phyloP scores from a whole-genome alignment of 1,140 invertebrate species.

The Leptinotarsa undecemlineata region DNA sequence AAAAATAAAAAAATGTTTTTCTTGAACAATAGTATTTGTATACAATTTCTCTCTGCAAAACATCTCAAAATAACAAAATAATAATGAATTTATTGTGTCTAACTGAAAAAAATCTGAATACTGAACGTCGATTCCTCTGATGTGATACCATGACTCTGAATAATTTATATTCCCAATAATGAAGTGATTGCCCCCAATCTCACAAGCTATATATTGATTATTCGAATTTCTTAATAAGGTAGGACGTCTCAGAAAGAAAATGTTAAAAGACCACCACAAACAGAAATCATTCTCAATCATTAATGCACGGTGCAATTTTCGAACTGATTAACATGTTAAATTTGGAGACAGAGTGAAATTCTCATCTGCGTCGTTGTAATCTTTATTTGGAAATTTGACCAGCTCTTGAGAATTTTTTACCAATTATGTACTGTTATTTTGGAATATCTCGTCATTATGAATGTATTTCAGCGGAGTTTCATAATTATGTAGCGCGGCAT shows the following conservation, averaged over 20 bases:
- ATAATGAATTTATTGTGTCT: too few relatives aligned
- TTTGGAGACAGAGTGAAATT: slow-evolving; percentile 8
- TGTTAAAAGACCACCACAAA: background rate
- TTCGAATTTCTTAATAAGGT: background rate
- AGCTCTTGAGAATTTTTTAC: slow-evolving; percentile 13
- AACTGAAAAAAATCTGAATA: too few relatives aligned
- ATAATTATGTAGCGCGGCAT: slow-evolving; percentile 12
- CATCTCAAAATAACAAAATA: too few relatives aligned
- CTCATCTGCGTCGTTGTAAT: background rate
- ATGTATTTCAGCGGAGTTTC: background rate
- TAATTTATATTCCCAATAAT: background rate
- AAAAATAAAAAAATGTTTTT: too few relatives aligned
- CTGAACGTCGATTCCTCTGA: too few relatives aligned
- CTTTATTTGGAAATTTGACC: slow-evolving; percentile 18
- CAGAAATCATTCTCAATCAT: background rate
- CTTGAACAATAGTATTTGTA: too few relatives aligned
- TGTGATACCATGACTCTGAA: too few relatives aligned
- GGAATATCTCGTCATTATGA: slow-evolving; percentile 16
- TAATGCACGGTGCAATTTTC: background rate
- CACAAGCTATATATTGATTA: background rate
- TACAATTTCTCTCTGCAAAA: too few relatives aligned
- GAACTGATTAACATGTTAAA: slow-evolving; percentile 6
- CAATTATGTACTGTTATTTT: slow-evolving; percentile 20
- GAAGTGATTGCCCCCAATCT: background rate
- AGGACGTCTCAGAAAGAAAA: background rate